These are phyloP conservation scores for Dynastes maya DNA, from an alignment of 2,888 invertebrate species.

Conservation along the genomic window DNA sequence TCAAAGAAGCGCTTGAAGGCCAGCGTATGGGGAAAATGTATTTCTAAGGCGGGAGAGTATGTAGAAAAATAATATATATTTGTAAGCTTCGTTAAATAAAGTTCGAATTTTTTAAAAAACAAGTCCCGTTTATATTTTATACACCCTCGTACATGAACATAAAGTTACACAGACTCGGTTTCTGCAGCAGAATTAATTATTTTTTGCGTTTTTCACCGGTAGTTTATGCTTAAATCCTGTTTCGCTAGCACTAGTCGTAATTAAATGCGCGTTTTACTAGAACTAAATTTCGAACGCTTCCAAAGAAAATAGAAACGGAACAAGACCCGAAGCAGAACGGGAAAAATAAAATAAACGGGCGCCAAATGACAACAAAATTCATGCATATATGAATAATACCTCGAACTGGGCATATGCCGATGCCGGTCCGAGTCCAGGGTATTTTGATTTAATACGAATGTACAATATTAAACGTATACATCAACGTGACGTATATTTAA, in stretches of 20 bases:
- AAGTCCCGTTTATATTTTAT: neutral
- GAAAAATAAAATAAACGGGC: conserved; percentile 29
- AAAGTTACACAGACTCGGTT: conserved; percentile 14
- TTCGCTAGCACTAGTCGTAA: neutral
- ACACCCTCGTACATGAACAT: neutral
- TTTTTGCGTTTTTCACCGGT: conserved; percentile 33
- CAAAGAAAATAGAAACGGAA: conserved; percentile 16
- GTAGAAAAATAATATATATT: too few species aligned
- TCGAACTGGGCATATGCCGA: conserved; percentile 15
- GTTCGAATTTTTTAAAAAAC: too few species aligned
- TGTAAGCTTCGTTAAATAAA: too few species aligned
- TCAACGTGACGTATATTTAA: conserved; percentile 54
- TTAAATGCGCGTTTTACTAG: conserved; percentile 22
- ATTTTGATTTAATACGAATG: conserved; percentile 39
- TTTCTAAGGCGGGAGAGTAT: too few species aligned
- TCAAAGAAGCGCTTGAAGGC: too few species aligned
- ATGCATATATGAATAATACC: conserved; percentile 42
- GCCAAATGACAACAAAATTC: conserved; percentile 30
- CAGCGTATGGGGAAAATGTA: too few species aligned
- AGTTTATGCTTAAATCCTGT: conserved; percentile 42
- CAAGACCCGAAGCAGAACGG: conserved; percentile 15
- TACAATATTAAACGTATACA: conserved; percentile 40
- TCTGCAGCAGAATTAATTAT: conserved; percentile 26
- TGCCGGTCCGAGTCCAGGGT: conserved; percentile 2
- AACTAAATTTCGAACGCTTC: conserved; percentile 10